Base-by-base conservation (phyloP, 2,888 invertebrate species). In the Microplitis manilae region DNA sequence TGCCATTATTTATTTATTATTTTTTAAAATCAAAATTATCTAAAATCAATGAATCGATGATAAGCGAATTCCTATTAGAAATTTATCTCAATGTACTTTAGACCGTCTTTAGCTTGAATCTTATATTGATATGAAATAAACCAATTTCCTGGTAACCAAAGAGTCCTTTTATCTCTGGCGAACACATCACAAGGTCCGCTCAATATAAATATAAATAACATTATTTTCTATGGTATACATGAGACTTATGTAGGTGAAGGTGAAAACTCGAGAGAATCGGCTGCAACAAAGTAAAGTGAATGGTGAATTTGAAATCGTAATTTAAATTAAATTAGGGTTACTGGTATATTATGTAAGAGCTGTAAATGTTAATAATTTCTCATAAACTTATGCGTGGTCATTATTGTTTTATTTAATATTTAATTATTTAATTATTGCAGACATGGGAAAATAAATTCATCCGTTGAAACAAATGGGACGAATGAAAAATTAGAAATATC, bases 401-500 rank as follows among this genome's bases (percentile, higher is more conserved):
- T 41, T 41, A 9, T 41, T 41, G 9, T 50, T 50, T 50, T 50
- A 50, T 68, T 70, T 50, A 30, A 30, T 30, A 30, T 30, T 30
- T 30, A 30, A 30, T 30, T 30, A 30, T 30, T 2, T 30, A 30
- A 30, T 30, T 2, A 30, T 50, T 65, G 73, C 77, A 87, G 87
- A 13, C 84, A 82, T 38, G 83, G 78, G 15, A 78, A 77, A 70
- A 85, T 86, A 73, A 50, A 73, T 2, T 73, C 81, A 15, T 76
- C 80, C 0, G 41, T 73, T 0, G 81, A 80, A 50, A n/a, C 75
- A n/a, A 88, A 86, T 41, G 85, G 84, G n/a, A 78, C 77, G 50
- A n/a, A 61, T n/a, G 83, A 85, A 17, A 77, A 64, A 13, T 73
- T 67, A 1, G 77, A 79, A 5, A 82, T 85, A 62, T 88, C 89